Evolutionary conservation across 2,797 vertebrate species (phyloP).

Genomic region (Molossus alvarezi): DNA sequence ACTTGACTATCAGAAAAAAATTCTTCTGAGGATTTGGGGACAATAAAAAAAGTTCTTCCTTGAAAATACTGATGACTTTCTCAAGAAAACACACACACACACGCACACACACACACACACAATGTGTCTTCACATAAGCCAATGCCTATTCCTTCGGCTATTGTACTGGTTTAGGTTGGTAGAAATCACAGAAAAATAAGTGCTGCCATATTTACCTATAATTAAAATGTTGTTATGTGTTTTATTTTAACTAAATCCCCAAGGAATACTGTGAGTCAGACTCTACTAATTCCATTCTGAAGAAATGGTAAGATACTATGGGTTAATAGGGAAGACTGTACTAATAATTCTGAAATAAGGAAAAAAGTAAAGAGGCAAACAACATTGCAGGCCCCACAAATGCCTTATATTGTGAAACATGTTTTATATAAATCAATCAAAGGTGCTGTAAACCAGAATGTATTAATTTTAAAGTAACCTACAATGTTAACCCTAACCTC

Average conservation of each 20-base stretch:
- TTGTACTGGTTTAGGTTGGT: background rate
- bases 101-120: background rate
- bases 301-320: background rate
- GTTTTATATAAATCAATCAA: background rate
- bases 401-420: background rate
- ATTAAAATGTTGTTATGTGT: background rate
- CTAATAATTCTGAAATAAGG: background rate
- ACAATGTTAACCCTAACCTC: background rate
- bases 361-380: background rate
- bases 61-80: slow-evolving; percentile 21
- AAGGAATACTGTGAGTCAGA: background rate
- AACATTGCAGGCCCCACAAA: background rate
- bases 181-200: slow-evolving; percentile 8
- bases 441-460: background rate
- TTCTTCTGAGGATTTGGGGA: slow-evolving; percentile 55
- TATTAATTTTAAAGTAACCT: background rate
- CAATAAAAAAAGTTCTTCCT: background rate
- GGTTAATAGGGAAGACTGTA: background rate
- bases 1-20: slow-evolving; percentile 59
- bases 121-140: background rate
- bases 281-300: background rate
- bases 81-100: background rate
- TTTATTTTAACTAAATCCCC: slow-evolving; percentile 14
- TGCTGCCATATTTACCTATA: slow-evolving; percentile 18
- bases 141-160: background rate